Conservation (phyloP, 2,888 invertebrate species). For the Stegana nigrithorax region DNA sequence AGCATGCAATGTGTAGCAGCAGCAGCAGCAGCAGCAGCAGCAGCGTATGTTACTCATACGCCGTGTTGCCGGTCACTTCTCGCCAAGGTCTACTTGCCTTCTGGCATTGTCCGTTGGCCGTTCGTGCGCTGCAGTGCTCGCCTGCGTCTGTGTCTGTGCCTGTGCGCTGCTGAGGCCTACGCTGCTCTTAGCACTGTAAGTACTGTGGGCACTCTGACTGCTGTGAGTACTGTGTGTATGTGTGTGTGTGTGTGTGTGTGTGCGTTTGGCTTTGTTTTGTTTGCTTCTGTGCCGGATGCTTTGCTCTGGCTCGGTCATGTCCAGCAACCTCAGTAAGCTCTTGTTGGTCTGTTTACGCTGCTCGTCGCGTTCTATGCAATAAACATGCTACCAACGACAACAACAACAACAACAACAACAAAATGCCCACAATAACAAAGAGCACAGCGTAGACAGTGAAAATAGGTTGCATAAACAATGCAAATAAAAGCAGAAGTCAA, state of each 20-base stretch:
- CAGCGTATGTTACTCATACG: slow-evolving; percentile 42
- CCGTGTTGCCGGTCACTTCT: slow-evolving; percentile 41
- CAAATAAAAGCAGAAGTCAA: too few species aligned
- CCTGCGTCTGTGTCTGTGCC: slow-evolving; percentile 7
- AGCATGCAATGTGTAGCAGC: neutral
- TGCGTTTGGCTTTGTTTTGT: neutral
- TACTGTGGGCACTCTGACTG: neutral
- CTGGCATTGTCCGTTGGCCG: slow-evolving; percentile 30
- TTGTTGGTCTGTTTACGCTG: too few species aligned
- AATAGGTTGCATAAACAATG: too few species aligned
- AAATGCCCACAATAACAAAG: neutral
- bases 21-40: neutral
- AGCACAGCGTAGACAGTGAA: too few species aligned
- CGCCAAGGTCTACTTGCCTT: slow-evolving; percentile 48
- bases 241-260: slow-evolving; percentile 1
- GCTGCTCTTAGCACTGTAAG: neutral
- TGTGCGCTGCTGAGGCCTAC: neutral
- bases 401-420: neutral
- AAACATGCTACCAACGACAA: neutral
- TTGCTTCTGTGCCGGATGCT: neutral
- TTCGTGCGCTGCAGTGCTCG: slow-evolving; percentile 4
- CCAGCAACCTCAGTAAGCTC: slow-evolving; percentile 25
- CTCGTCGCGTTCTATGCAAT: too few species aligned
- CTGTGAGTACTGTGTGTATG: neutral
- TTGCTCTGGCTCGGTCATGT: slow-evolving; percentile 24